Base-by-base conservation (phyloP, 2,797 vertebrate species). In the Loriculus beryllinus region DNA sequence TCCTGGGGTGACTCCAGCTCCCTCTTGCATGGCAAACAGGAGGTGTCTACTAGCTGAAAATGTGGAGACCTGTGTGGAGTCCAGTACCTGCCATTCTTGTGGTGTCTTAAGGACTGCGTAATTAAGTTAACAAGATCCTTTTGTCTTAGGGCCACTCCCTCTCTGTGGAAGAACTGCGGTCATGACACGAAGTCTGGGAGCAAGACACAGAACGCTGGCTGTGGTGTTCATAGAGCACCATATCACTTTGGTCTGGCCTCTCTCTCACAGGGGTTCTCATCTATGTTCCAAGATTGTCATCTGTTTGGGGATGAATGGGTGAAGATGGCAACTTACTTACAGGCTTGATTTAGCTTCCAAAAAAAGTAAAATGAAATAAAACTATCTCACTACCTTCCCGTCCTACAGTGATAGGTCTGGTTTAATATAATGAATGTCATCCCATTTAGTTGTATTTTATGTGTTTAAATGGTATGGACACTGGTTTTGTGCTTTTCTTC, bases 101-200 rank as follows among this genome's bases (percentile, higher is more conserved):
- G 31, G 21, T 74, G 54, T 74, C 64, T 74, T 68, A 77, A 64
- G 74, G 51, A 56, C 29, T 37, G 20, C 14, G 35, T 81, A 64
- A 81, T 83, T 74, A 76, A 86, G 13, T 71, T 92, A 80, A 60
- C 6, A 43, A 52, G 57, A n/a, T 68, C 14, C 68, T 92, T 94
- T 80, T 74, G 48, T 77, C 60, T 75, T 42, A 22, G 29, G 12
- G 42, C 57, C 45, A 7, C 45, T 86, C 72, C 76, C 25, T 86
- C 10, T 52, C 48, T 16, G 3, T 16, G 65, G 80, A 83, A 94
- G 51, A 70, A 52, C 23, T 0, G 0, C 13, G 6, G 12, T 75
- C 40, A 25, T 2, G 11, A 17, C 0, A 0, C 3, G 8, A 76
- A 74, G 39, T 21, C 54, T 82, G 42, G 14, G 49, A 83, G 21